phyloP scores from a whole-genome alignment of 2,113 vertebrate genomes.

The Himantopus leucocephalus region DNA sequence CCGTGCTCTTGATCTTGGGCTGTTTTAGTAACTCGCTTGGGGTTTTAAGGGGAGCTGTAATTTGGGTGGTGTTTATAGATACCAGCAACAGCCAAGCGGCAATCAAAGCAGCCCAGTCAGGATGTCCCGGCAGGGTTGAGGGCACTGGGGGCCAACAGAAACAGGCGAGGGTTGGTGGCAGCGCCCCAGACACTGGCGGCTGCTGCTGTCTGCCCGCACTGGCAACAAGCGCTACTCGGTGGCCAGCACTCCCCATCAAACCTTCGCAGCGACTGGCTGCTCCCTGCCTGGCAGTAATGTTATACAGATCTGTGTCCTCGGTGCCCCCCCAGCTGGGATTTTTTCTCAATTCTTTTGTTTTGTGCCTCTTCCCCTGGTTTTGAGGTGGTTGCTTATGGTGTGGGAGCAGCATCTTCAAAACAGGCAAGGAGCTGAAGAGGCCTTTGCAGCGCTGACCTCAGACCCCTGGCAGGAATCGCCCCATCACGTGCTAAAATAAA shows the following conservation, averaged over 20 bases:
- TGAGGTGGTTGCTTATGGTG: neutral
- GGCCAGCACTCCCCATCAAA: neutral
- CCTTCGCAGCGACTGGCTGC: neutral
- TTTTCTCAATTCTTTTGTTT: neutral
- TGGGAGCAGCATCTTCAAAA: neutral
- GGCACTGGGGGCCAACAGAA: neutral
- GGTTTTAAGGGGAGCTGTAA: constrained; percentile 37
- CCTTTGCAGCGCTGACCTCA: neutral
- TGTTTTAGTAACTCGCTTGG: neutral
- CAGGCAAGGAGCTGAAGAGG: rapidly evolving
- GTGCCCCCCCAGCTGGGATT: no score
- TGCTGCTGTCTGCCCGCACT: neutral
- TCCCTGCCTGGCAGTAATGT: neutral
- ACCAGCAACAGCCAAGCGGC: neutral
- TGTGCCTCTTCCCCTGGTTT: neutral
- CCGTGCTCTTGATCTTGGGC: neutral
- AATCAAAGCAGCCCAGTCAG: constrained; percentile 6
- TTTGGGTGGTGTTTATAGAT: constrained; percentile 44
- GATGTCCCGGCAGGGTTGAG: neutral
- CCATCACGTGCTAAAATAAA: neutral
- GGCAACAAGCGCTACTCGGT: rapidly evolving
- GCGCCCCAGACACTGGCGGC: neutral
- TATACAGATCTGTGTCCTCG: rapidly evolving
- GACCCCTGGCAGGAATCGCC: rapidly evolving
- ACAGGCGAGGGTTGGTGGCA: neutral